Conservation (phyloP, 2,797 vertebrate genomes). For the Lacerta agilis region DNA sequence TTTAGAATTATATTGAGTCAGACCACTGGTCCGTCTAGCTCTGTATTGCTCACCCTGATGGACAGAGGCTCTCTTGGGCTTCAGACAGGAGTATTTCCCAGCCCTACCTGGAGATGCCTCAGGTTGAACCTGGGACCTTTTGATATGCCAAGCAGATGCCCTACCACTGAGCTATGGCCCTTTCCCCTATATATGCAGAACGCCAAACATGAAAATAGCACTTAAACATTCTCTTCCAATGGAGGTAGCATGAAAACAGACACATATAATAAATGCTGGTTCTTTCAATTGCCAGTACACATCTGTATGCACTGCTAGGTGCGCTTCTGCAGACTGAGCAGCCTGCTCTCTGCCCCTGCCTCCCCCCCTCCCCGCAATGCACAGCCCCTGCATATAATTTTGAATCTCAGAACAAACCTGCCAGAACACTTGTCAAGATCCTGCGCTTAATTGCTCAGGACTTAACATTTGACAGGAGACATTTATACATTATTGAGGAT, state of each 20-base stretch:
- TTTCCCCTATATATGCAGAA: background rate
- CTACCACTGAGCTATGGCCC: no score
- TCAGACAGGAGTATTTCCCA: no score
- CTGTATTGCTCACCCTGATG: no score
- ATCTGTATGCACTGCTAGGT: background rate
- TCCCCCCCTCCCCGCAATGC: background rate
- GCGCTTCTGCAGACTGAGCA: background rate
- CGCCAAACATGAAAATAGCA: background rate
- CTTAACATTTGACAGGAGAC: constrained; percentile 33
- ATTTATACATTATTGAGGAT: constrained; percentile 13
- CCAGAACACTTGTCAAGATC: background rate
- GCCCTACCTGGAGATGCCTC: no score
- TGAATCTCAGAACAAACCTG: background rate
- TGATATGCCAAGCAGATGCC: no score
- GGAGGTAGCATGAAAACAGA: background rate
- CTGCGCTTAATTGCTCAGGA: constrained; percentile 40
- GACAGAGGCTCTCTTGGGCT: no score
- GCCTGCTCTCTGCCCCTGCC: constrained; percentile 19
- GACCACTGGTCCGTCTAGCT: no score
- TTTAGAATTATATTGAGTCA: no score
- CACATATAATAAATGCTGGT: background rate
- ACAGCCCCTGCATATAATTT: background rate
- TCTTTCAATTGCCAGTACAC: background rate
- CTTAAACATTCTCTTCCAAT: background rate
- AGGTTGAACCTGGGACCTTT: no score